A percentile compares a stretch with the other conserved stretches of the same genome.
Conservation (phyloP, 2,797 vertebrate genomes). For the Coracias cyanogaster region DNA sequence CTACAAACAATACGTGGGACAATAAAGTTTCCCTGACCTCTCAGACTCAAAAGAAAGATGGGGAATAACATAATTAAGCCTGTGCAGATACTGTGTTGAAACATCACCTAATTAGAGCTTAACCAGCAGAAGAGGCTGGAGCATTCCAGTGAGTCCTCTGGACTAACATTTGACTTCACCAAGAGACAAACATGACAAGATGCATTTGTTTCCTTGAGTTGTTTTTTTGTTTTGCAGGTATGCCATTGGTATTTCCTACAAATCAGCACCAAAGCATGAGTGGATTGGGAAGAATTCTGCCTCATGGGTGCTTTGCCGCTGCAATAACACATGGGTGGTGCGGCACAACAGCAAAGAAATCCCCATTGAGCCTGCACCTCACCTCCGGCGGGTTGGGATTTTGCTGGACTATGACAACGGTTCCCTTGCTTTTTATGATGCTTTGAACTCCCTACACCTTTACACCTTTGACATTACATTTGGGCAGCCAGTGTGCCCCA, state of each 20-base stretch:
- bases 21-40: neutral
- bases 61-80: neutral
- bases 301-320: slow-evolving; percentile 96
- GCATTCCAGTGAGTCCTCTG: neutral
- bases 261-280: slow-evolving; percentile 95
- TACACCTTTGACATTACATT: slow-evolving; percentile 94
- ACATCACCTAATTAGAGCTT: neutral
- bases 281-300: slow-evolving; percentile 97
- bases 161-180: neutral
- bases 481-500: slow-evolving; percentile 94
- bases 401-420: slow-evolving; percentile 96
- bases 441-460: slow-evolving; percentile 94
- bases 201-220: neutral
- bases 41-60: neutral
- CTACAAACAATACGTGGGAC: neutral
- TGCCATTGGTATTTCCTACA: slow-evolving; percentile 95
- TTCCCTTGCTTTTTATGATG: slow-evolving; percentile 95
- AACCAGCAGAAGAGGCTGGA: neutral
- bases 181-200: neutral
- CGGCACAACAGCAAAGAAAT: slow-evolving; percentile 96
- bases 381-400: slow-evolving; percentile 92
- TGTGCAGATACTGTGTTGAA: neutral
- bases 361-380: slow-evolving; percentile 91
- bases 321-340: slow-evolving; percentile 94
- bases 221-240: slow-evolving; percentile 84